Evolutionary conservation across 2,888 invertebrate species (phyloP).

Genomic region (Caradrina clavipalpis): DNA sequence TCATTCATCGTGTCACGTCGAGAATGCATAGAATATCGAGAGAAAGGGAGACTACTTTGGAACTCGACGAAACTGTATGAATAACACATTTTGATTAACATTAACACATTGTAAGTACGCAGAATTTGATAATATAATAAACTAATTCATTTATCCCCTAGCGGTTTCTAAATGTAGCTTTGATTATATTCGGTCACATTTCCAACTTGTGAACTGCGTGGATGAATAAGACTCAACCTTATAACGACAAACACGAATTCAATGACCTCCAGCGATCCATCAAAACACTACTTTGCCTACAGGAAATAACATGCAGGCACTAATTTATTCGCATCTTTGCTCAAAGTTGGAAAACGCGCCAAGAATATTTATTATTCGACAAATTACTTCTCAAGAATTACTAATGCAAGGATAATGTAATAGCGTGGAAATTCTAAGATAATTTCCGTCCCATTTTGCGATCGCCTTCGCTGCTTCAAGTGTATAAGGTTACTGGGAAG

Average conservation of each 20-base stretch:
- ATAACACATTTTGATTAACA: neutral
- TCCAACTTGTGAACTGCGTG: neutral
- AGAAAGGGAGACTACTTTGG: slow-evolving; percentile 25
- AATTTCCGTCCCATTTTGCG: slow-evolving; percentile 72
- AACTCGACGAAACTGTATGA: slow-evolving; percentile 27
- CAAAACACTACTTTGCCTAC: slow-evolving; percentile 43
- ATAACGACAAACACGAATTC: slow-evolving; percentile 27
- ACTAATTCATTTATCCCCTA: neutral
- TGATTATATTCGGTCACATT: neutral
- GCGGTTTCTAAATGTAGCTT: neutral
- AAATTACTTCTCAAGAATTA: slow-evolving; percentile 25
- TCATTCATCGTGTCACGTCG: slow-evolving; percentile 18
- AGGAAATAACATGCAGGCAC: slow-evolving; percentile 52
- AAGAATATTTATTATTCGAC: slow-evolving; percentile 46
- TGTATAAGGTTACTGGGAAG: slow-evolving; percentile 81
- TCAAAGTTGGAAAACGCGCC: slow-evolving; percentile 45
- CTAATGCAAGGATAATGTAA: slow-evolving; percentile 24
- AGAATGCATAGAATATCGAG: slow-evolving; percentile 10
- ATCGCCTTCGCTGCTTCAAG: slow-evolving; percentile 73
- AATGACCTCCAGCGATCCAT: slow-evolving; percentile 55
- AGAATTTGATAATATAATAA: slow-evolving; percentile 2
- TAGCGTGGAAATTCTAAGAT: slow-evolving; percentile 41
- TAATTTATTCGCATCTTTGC: slow-evolving; percentile 53
- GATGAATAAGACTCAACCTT: slow-evolving; percentile 11
- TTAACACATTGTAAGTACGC: neutral